Evolutionary conservation across 2,888 invertebrate genomes (phyloP).

Genomic region (Sialis fuliginosa): DNA sequence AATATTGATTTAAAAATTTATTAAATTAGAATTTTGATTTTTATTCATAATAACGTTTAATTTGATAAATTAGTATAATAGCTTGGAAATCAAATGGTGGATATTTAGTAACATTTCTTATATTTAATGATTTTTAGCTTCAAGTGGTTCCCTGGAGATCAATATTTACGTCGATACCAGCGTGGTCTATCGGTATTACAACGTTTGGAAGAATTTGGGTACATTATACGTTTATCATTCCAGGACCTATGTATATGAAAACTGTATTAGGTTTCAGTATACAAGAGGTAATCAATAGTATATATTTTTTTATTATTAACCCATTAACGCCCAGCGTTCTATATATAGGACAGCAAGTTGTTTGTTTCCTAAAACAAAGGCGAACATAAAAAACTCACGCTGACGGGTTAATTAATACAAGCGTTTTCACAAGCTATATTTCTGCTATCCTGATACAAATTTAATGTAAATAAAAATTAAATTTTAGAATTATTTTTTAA

Average conservation of each 20-base stretch:
- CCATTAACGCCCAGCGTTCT: neutral
- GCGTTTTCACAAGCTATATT: no score
- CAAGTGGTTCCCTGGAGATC: slow-evolving; percentile 43
- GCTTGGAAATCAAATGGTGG: no score
- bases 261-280: slow-evolving; percentile 47
- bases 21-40: no score
- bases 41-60: no score
- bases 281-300: slow-evolving; percentile 32
- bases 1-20: no score
- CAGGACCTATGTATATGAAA: slow-evolving; percentile 54
- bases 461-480: no score
- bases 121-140: slow-evolving; percentile 12
- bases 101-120: neutral
- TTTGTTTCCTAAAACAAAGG: no score
- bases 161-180: slow-evolving; percentile 43
- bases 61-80: no score
- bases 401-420: no score
- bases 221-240: slow-evolving; percentile 52
- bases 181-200: slow-evolving; percentile 52
- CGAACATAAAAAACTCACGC: no score
- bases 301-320: neutral
- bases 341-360: neutral
- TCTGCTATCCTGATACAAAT: no score
- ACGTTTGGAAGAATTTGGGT: slow-evolving; percentile 62
- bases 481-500: no score